Percentiles rank a stretch among this genome's conserved stretches.
Conservation (phyloP, 2,113 vertebrate species). For the Pituophis catenifer region DNA sequence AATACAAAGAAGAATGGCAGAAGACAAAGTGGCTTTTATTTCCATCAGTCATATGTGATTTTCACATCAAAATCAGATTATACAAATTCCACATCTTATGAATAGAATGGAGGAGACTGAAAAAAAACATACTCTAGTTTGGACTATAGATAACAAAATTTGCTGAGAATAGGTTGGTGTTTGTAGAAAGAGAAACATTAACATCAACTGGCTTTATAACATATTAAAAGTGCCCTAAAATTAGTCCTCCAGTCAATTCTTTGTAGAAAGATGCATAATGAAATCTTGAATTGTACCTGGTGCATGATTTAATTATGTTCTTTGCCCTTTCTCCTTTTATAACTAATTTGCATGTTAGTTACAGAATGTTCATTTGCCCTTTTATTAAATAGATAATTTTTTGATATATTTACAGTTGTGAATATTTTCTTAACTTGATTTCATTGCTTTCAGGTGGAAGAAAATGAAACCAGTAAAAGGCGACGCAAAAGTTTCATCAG, state of each 20-base stretch:
- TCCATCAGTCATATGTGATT: not conserved
- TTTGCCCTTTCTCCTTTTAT: not conserved
- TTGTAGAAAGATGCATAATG: not conserved
- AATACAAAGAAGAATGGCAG: not conserved
- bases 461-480: slow-evolving; percentile 86
- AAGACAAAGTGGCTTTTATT: not conserved
- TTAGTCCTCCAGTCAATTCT: not conserved
- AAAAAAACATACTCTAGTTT: not conserved
- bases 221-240: not conserved
- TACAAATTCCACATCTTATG: not conserved
- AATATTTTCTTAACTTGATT: slow-evolving; percentile 29
- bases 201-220: not conserved
- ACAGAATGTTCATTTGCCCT: not conserved
- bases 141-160: not conserved
- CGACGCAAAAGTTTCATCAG: slow-evolving; percentile 77
- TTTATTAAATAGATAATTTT: not conserved
- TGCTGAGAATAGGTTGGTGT: not conserved
- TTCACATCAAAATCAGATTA: not conserved
- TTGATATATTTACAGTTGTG: not conserved
- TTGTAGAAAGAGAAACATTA: not conserved
- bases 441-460: slow-evolving; percentile 72
- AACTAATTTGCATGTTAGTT: not conserved
- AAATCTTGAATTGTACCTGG: rapidly evolving
- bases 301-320: not conserved
- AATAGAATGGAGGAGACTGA: not conserved